A percentile compares a stretch with the other conserved stretches of the same genome.
phyloP scores from a whole-genome alignment of 2,113 vertebrate genomes.

The Odocoileus hemionus region DNA sequence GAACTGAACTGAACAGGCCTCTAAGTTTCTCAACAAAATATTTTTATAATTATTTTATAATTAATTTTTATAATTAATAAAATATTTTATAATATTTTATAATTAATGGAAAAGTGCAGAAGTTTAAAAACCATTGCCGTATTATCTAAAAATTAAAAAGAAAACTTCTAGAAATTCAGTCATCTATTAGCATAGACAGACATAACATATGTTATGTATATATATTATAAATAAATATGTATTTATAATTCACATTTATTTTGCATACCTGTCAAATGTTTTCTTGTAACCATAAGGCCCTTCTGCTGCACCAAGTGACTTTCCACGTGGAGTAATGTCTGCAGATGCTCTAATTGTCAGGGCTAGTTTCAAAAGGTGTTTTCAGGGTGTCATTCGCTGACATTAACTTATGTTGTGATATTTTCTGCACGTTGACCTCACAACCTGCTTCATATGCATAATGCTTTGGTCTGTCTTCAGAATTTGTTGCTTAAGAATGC shows the following conservation, averaged over 20 bases:
- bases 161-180: background rate
- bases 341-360: background rate
- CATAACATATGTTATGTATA: background rate
- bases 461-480: constrained; percentile 37
- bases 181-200: background rate
- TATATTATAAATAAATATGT: background rate
- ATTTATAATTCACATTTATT: background rate
- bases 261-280: constrained; percentile 1
- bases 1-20: background rate
- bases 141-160: background rate
- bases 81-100: too few relatives aligned
- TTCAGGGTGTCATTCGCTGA: constrained; percentile 1
- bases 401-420: constrained; percentile 38
- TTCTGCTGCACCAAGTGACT: background rate
- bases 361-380: constrained; percentile 4
- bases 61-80: too few relatives aligned
- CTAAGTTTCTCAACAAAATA: background rate
- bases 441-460: constrained; percentile 47
- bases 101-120: background rate
- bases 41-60: background rate
- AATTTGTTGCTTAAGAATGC: constrained; percentile 34
- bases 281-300: background rate
- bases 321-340: background rate
- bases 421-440: constrained; percentile 49
- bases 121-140: background rate